Conservation (phyloP, 2,888 invertebrate genomes). For the Amphipyra berbera region DNA sequence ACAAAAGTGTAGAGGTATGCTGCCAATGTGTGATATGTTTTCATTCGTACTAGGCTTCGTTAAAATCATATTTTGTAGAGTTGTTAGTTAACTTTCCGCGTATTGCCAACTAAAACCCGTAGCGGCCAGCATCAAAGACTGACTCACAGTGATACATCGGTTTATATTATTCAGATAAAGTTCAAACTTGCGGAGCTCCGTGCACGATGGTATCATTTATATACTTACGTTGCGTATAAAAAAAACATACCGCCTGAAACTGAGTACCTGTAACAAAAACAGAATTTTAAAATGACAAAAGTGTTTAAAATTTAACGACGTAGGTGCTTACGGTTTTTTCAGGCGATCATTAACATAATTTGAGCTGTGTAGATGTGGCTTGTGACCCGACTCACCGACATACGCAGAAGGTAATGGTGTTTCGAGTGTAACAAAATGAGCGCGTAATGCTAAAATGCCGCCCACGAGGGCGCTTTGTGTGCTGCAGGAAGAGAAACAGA, state of each 20-base stretch:
- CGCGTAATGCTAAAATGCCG: slow-evolving; percentile 69
- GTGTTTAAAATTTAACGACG: slow-evolving; percentile 74
- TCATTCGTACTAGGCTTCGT: slow-evolving; percentile 72
- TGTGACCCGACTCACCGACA: slow-evolving; percentile 51
- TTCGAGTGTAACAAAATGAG: slow-evolving; percentile 76
- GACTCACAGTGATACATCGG: slow-evolving; percentile 62
- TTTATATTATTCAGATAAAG: slow-evolving; percentile 70
- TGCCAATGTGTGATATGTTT: slow-evolving; percentile 55
- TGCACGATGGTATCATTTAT: slow-evolving; percentile 60
- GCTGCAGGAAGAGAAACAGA: slow-evolving; percentile 78
- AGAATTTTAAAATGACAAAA: slow-evolving; percentile 62
- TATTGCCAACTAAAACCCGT: slow-evolving; percentile 64
- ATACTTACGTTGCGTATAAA: slow-evolving; percentile 46
- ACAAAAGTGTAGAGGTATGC: slow-evolving; percentile 39
- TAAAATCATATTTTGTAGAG: slow-evolving; percentile 68
- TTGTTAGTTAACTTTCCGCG: slow-evolving; percentile 73
- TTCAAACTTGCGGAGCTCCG: slow-evolving; percentile 61
- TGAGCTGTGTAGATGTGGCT: slow-evolving; percentile 68
- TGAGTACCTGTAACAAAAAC: slow-evolving; percentile 79
- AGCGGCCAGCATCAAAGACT: slow-evolving; percentile 69
- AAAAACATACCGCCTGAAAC: slow-evolving; percentile 51
- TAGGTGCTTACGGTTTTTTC: slow-evolving; percentile 71
- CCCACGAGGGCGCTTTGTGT: slow-evolving; percentile 71
- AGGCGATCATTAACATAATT: slow-evolving; percentile 76
- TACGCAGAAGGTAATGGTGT: slow-evolving; percentile 69